Base-by-base conservation (phyloP, 1,140 invertebrate species). In the Drosophila lacertosa region DNA sequence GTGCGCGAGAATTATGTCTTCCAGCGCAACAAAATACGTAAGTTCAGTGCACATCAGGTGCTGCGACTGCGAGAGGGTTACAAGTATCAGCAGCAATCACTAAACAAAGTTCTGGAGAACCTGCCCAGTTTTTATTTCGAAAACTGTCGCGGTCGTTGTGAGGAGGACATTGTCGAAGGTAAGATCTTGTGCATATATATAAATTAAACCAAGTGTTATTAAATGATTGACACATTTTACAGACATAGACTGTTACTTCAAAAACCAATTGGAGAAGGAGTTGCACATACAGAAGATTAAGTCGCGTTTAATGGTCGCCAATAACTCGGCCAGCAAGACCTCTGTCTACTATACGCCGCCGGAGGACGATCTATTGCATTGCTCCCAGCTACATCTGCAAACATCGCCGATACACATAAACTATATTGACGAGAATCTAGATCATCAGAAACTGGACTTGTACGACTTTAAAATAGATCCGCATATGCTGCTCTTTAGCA, bases 1-100 rank as follows among this genome's bases (percentile, higher is more conserved):
- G 96, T 99, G 48, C 94, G 97, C 48, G 97, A 98, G 89, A 98
- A 98, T 91, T 99, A 99, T 92, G 95, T 98, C 81, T 97, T 97
- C 93, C 98, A 99, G 92, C 94, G 97, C 11, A 96, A 98, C 89
- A 95, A 97, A 82, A 97, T 99, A 54, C 93, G 97, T 11, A 98
- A 99, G 91, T 99, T 98, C 92, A 97, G 97, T 91, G 95, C 96
- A 0, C 96, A 98, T 82, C 97, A 99, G 91, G 94, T 98, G 32
- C 92, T 98, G 11, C 93, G 96, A 44, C 92, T 98, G 3, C 94
- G 97, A 5, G 97, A 98, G 91, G 97, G 96, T 4, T 98, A 98
- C 93, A 98, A 98, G 92, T 97, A 98, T 80, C 97, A 98, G 90
- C 97, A 98, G 90, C 96, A 97, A 91, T 97, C 97, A 3, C 91